A percentile compares a stretch with the other conserved stretches of the same genome.
These are phyloP conservation scores for Heliconius erato DNA, from an alignment of 2,888 invertebrate genomes.

Conservation along the genomic window DNA sequence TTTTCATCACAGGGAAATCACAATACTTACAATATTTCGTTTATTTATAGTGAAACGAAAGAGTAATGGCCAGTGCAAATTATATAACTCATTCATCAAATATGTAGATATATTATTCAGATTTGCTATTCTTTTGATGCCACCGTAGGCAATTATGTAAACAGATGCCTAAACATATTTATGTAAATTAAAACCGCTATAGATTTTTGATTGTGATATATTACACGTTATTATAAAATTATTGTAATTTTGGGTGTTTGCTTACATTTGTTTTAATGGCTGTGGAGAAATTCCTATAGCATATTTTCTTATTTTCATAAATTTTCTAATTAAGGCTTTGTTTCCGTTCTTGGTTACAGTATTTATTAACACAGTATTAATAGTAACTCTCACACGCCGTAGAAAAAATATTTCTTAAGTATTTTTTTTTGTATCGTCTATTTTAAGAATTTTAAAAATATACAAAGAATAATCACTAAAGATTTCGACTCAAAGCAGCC, in stretches of 20 bases:
- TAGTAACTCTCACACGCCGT: too few species aligned
- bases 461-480: too few species aligned
- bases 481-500: too few species aligned
- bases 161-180: background rate
- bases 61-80: background rate
- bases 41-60: too few species aligned
- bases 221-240: background rate
- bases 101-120: background rate
- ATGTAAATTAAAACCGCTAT: background rate
- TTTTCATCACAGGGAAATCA: too few species aligned
- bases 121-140: slow-evolving; percentile 14
- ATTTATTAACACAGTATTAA: too few species aligned
- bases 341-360: background rate
- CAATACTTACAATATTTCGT: too few species aligned
- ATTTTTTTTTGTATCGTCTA: too few species aligned
- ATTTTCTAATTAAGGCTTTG: background rate
- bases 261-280: background rate
- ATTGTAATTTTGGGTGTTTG: slow-evolving; percentile 20
- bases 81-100: slow-evolving; percentile 22
- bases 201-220: slow-evolving; percentile 15
- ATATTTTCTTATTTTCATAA: background rate
- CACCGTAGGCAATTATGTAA: background rate
- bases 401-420: too few species aligned
- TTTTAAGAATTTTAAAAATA: too few species aligned
- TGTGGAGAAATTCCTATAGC: background rate